These are phyloP conservation scores for Tyto alba DNA, from an alignment of 2,113 vertebrate species.

Conservation along the genomic window DNA sequence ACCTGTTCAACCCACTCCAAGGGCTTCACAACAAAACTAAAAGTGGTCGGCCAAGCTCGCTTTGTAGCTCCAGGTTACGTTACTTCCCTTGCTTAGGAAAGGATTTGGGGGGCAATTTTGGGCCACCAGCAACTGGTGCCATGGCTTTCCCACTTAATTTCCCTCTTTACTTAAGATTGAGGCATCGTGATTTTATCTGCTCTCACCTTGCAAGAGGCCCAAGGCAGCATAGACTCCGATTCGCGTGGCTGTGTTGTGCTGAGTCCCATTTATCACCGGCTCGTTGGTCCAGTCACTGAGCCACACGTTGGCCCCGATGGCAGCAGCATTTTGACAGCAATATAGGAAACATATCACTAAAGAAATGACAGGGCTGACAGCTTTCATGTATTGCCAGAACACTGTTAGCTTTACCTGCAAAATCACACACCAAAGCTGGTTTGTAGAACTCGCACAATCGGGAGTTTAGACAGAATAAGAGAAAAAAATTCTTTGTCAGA, in stretches of 20 bases:
- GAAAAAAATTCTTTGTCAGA: neutral
- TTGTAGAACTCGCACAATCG: neutral
- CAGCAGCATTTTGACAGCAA: conserved; percentile 82
- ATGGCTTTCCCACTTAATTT: neutral
- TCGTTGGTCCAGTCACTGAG: conserved; percentile 93
- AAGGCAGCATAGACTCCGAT: conserved; percentile 89
- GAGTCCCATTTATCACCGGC: conserved; percentile 46
- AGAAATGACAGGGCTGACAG: conserved; percentile 74
- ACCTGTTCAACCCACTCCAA: neutral
- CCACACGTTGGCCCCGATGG: conserved; percentile 91
- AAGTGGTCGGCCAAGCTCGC: neutral
- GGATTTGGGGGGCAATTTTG: neutral
- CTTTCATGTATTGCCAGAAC: conserved; percentile 87
- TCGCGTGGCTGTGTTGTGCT: conserved; percentile 69
- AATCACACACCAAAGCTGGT: neutral
- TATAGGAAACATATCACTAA: conserved; percentile 83
- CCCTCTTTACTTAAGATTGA: neutral
- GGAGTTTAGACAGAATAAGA: neutral
- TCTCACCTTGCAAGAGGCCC: conserved; percentile 89
- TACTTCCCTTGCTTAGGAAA: neutral
- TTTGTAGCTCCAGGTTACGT: neutral
- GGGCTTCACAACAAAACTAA: neutral
- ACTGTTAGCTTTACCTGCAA: conserved; percentile 86
- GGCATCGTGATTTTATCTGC: neutral
- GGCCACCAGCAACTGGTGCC: neutral